Evolutionary conservation across 2,888 invertebrate genomes (phyloP), one percentile per base, ranked within the genome.

Genomic region (Epiblema foenella): DNA sequence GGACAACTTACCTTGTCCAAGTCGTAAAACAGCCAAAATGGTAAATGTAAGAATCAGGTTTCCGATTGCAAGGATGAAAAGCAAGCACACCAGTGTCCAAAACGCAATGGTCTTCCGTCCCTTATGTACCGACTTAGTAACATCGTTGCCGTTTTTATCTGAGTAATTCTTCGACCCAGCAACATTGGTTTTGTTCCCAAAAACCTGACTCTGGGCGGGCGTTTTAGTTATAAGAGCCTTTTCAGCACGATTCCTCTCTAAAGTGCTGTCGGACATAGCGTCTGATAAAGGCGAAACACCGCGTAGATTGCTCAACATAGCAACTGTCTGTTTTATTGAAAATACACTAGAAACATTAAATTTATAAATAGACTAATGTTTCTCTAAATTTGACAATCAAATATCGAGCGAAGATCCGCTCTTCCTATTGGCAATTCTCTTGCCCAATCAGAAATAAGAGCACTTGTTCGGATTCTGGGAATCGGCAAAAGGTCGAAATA

Each of bases 11-110:
- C 94, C 93, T 83, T 95, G 95, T 0, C 97, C 97, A 72, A 98
- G 94, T 71, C 96, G 93, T 56, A 98, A 85, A 0, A 98, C 97
- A 9, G 96, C 96, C 69, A 98, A 94, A 66, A 98, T 97, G 0
- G 96, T 96, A 52, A 97, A 94, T 0, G 97, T 98, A 2, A 98
- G 89, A 51, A 97, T 90, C 64, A 98, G 93, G 90, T 98, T 98
- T 12, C 97, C 97, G 54, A 97, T 94, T 0, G 97, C 97, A 20
- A 98, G 87, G 9, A 97, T 87, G 68, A 97, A 94, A 9, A 97
- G 86, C 49, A 97, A 88, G 58, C 94, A 93, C 42, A 97, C 95
- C 12, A 97, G 90, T 0, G 96, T 96, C 98, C 98, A 98, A 81
- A 98, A 96, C 0, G 95, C 96, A 78, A 96, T 95, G 0, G 96